Base-by-base conservation (phyloP, 1,140 invertebrate genomes). In the Varroa destructor region DNA sequence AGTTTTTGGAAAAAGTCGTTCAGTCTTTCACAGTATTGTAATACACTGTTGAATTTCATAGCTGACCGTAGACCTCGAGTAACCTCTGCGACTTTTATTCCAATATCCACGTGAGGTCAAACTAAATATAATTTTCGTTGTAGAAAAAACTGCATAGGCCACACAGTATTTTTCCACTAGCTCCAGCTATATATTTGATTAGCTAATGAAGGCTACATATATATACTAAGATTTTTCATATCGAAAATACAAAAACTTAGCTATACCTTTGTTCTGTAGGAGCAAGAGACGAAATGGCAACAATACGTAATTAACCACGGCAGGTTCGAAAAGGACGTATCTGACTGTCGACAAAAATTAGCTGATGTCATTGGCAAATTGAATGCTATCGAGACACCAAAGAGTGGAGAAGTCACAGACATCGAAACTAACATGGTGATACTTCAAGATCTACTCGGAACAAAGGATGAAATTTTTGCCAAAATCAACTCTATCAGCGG, bases 391-490 rank as follows among this genome's bases (percentile, higher is more conserved):
- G 75, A 51, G 76, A 77, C 55, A 76, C 76, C 10, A 79, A 76
- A 73, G 8, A 40, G 14, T 8, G 80, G 79, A 1, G 74, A 73
- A 42, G 40, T 75, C 76, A 87, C 89, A 77, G 90, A 93, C 77
- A 78, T 93, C 12, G 89, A 93, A 79, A 86, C 84, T 51, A 93
- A 93, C 80, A 81, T 93, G 76, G 85, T 87, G 73, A 86, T 86
- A 0, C 88, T 93, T 72, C 81, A 82, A 81, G 91, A 93, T 78
- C 81, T 96, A 51, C 80, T 94, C 36, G 78, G 92, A 10, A 87
- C 87, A 54, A 92, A 94, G 80, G 93, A 97, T 76, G 90, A 93
- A 81, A 91, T 92, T 3, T 90, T 91, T 76, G 85, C 85, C 0
- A 92, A 89, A 80, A 86, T 87, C 55, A 90, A 96, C 77, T 85